Base-by-base conservation (phyloP, 2,888 invertebrate species). In the Girardia tigrina region DNA sequence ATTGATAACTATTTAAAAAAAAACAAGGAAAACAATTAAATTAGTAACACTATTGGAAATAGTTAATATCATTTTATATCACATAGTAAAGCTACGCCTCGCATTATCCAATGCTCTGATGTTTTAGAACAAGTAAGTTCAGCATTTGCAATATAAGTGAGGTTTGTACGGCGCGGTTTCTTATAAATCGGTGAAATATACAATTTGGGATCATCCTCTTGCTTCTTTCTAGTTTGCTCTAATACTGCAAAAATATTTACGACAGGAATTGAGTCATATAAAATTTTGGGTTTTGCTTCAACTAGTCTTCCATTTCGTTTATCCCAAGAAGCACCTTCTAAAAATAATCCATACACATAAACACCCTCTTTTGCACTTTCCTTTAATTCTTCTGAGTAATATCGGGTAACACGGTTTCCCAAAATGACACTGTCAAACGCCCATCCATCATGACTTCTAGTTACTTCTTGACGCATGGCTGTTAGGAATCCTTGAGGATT, bases 71-170 rank as follows among this genome's bases (percentile, higher is more conserved):
- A 95, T 86, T 95, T 95, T 79, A 93, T 94, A 86, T 95, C 95
- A 85, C 94, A 95, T 75, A 95, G 87, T 16, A 95, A 86, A 0
- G 93, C 95, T n/a, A 95, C 94, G 1, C 94, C 94, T 79, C 95
- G 87, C 74, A 95, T 85, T 0, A 92, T 91, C 95, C 95, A 95
- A 84, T 94, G 94, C 76, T 92, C 88, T 0, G 94, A 90, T 83
- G 82, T 82, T 78, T 84, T 82, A 79, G 80, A 80, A 90, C 83
- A 83, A 86, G 92, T 92, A 81, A 95, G 91, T 73, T 80, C 77
- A 70, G 83, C 80, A n/a, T 84, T 81, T 81, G 84, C 84, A 79
- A 92, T 89, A 81, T 90, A 90, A 73, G 90, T 90, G 74, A 90
- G 85, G 79, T 90, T 91, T 0, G 92, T 92, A 79, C 93, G 88